Base-by-base conservation (phyloP, 2,797 vertebrate species). In the Clarias fuscus region DNA sequence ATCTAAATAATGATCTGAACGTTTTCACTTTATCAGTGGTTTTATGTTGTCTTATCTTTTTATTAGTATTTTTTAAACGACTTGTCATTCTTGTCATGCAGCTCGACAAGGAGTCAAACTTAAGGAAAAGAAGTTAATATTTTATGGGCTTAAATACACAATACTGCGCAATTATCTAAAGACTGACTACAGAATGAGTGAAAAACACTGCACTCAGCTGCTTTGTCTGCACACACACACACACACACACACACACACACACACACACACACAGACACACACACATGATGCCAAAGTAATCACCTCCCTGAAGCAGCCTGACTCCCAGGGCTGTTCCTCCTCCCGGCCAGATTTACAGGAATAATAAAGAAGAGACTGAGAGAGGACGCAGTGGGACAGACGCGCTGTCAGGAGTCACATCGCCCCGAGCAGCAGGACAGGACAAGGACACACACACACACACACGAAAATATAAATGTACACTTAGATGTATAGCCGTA, bases 281-380 rank as follows among this genome's bases (percentile, higher is more conserved):
- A 53, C 82, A 68, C 56, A 71, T 61, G 67, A 56, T 65, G 62
- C 59, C 33, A 79, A 59, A 79, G 71, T 86, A 84, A 89, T 84
- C 85, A 85, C 24, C 84, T 37, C 84, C 83, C 83, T 82, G 65
- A 77, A 87, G 84, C 84, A 88, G 65, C 11, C 64, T 27, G 59
- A 67, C 68, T 84, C 77, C 53, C 72, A 30, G 30, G 13, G 64
- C 83, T 56, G 53, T 30, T 64, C 59, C 58, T 85, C 76, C 53
- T 80, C 53, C 30, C 71, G 67, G 77, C 67, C 84, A 85, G 84
- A 88, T 87, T 90, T 90, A 87, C 86, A 82, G 77, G 58, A 87
- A 83, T 86, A 88, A 88, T 90, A 90, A 90, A 87, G 85, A 84
- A 83, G 62, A 85, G 48, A 76, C 84, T 86, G 76, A 85, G 24